Evolutionary conservation across 2,113 vertebrate species (phyloP).

Genomic region (Pantherophis guttatus): DNA sequence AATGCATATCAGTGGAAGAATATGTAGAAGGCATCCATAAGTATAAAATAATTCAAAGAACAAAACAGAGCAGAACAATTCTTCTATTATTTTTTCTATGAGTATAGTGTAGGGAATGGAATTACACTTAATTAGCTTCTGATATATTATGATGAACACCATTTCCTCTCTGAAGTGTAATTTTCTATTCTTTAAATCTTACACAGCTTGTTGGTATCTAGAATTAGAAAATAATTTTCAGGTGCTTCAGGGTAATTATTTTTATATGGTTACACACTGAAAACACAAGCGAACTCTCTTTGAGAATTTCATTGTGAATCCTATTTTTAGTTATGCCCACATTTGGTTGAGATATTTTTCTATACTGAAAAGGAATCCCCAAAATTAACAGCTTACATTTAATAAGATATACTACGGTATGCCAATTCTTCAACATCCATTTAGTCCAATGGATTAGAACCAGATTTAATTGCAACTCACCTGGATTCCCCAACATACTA

Average conservation of each 20-base stretch:
- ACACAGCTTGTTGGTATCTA: background rate
- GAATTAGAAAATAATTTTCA: background rate
- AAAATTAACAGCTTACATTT: background rate
- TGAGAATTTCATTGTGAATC: background rate
- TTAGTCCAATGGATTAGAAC: background rate
- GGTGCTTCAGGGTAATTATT: background rate
- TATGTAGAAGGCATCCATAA: conserved; percentile 58
- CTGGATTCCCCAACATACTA: background rate
- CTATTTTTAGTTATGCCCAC: background rate
- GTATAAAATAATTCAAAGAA: conserved; percentile 47
- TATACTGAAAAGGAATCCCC: background rate
- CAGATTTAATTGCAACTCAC: background rate
- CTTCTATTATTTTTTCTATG: conserved; percentile 40
- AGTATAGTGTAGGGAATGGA: conserved; percentile 50
- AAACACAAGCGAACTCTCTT: background rate
- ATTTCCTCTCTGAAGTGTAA: background rate
- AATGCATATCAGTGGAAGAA: conserved; percentile 45
- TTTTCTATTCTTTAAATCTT: background rate
- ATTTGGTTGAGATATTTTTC: background rate
- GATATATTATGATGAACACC: conserved; percentile 7
- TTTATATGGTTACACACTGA: background rate
- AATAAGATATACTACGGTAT: background rate
- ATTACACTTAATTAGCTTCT: conserved; percentile 35
- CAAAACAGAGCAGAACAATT: conserved; percentile 54
- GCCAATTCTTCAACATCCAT: background rate